Evolutionary conservation across 2,797 vertebrate genomes (phyloP).

Genomic region (Hapalemur alaotrensis): DNA sequence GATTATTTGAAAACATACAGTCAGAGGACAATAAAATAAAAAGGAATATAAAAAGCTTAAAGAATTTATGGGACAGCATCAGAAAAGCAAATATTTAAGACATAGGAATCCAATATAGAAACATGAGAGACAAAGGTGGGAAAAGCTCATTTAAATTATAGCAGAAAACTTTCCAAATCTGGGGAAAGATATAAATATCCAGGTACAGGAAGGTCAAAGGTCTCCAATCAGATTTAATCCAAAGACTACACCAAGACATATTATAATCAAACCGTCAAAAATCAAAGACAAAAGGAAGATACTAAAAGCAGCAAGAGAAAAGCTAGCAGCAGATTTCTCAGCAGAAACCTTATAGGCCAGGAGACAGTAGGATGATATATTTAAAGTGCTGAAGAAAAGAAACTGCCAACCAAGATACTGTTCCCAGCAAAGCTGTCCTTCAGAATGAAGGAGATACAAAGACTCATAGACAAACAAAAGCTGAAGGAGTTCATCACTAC

Average conservation of each 20-base stretch:
- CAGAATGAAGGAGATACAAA: neutral
- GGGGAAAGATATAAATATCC: neutral
- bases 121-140: neutral
- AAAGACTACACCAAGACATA: neutral
- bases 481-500: neutral
- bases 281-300: neutral
- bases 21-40: neutral
- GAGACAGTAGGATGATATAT: neutral
- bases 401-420: neutral
- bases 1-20: neutral
- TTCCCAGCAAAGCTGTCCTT: neutral
- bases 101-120: neutral
- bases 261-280: neutral
- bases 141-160: neutral
- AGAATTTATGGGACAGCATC: neutral
- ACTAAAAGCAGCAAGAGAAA: neutral
- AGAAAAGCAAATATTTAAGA: neutral
- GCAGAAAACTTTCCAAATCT: neutral
- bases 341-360: neutral
- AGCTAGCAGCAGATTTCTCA: neutral
- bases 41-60: neutral
- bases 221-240: neutral
- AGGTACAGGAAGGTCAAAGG: neutral
- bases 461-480: neutral
- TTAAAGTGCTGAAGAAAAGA: neutral